Evolutionary conservation across 2,113 vertebrate species (phyloP).

Genomic region (Arenaria interpres): DNA sequence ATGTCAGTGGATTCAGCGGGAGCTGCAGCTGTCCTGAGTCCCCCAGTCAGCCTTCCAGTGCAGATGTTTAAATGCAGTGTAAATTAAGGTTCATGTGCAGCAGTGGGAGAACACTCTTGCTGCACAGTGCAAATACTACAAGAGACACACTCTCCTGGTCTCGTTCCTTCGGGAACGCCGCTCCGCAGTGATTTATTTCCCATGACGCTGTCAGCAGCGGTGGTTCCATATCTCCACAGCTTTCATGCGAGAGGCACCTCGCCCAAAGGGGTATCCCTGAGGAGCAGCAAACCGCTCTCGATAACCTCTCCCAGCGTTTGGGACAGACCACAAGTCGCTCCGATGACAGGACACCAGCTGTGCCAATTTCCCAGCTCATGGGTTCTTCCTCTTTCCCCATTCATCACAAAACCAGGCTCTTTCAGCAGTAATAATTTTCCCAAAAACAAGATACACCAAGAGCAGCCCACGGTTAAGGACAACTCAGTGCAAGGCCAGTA

Average conservation of each 20-base stretch:
- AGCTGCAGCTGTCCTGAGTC: neutral
- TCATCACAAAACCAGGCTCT: neutral
- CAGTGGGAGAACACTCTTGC: neutral
- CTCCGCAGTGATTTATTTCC: neutral
- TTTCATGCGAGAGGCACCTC: neutral
- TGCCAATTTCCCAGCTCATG: neutral
- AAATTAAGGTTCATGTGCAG: neutral
- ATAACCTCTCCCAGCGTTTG: neutral
- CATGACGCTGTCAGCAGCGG: fast-evolving
- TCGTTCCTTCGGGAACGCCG: neutral
- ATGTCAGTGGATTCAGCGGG: neutral
- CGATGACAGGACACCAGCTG: fast-evolving
- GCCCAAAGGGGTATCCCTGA: neutral
- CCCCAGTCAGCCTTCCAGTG: neutral
- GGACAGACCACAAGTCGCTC: neutral
- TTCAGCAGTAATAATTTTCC: neutral
- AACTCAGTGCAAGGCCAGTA: neutral
- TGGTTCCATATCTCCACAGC: neutral
- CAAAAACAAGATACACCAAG: neutral
- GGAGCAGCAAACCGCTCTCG: neutral
- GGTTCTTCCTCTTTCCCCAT: neutral
- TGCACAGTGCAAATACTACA: neutral
- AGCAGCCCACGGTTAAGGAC: neutral
- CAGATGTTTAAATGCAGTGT: neutral
- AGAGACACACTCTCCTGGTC: neutral